A percentile compares a stretch with the other conserved stretches of the same genome.
Evolutionary conservation across 2,797 vertebrate genomes (phyloP).

Genomic region (Lepidocolaptes lacrymiger): DNA sequence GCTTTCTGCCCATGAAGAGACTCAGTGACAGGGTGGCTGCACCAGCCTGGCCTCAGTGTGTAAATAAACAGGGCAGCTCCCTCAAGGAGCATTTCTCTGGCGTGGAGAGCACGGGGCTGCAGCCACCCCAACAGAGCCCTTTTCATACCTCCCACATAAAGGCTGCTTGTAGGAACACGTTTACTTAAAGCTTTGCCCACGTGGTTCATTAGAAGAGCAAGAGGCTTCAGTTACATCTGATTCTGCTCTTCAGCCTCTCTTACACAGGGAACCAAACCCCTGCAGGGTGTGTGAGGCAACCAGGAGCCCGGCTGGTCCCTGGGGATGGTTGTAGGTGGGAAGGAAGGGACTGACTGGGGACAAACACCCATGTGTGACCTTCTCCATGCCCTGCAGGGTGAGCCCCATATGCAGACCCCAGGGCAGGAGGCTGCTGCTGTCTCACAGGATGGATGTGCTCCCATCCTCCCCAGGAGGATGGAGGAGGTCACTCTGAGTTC

Average conservation of each 20-base stretch:
- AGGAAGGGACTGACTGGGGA: accelerated
- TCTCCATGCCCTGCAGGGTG: neutral
- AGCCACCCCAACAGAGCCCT: conserved; percentile 42
- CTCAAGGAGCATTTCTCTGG: neutral
- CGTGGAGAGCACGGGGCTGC: neutral
- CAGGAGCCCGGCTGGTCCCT: neutral
- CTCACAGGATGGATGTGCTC: neutral
- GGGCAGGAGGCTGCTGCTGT: neutral
- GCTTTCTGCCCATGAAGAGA: conserved; percentile 9
- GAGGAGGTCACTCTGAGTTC: neutral
- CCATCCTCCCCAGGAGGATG: neutral
- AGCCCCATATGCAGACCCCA: neutral
- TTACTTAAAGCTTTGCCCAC: conserved; percentile 4
- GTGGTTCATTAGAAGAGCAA: conserved; percentile 10
- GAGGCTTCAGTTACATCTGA: neutral
- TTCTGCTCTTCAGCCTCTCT: neutral
- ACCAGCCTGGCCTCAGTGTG: neutral
- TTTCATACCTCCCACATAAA: conserved; percentile 52
- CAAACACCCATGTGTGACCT: neutral
- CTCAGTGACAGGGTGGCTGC: neutral
- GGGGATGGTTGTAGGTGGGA: neutral
- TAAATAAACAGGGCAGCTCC: conserved; percentile 55
- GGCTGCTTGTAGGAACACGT: conserved; percentile 32
- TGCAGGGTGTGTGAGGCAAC: neutral
- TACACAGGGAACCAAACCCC: neutral